Conservation (phyloP, 92 coral and sea anemone genomes). For the Phenganax marumi region DNA sequence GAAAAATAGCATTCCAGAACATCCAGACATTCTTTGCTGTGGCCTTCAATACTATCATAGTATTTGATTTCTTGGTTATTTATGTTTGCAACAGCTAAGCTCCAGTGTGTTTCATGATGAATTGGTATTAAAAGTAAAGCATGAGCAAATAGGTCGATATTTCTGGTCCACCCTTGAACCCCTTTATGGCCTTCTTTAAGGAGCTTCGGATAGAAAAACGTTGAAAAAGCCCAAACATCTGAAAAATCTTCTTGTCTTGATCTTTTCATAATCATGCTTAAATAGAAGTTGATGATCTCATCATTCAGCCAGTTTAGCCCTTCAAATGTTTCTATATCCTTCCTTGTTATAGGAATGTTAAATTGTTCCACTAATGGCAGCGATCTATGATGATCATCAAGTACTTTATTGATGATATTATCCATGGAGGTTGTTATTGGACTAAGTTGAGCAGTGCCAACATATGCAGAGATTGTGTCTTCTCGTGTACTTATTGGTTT, state of each 20-base stretch:
- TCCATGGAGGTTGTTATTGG: slow-evolving; percentile 21
- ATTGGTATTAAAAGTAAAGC: slow-evolving; percentile 16
- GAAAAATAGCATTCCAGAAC: slow-evolving; percentile 1
- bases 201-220: slow-evolving; percentile 24
- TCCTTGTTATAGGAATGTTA: slow-evolving; percentile 11
- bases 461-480: slow-evolving; percentile 20
- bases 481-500: slow-evolving; percentile 1
- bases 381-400: slow-evolving; percentile 19
- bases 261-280: slow-evolving; percentile 20
- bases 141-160: slow-evolving; percentile 24
- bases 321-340: slow-evolving; percentile 25
- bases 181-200: slow-evolving; percentile 18
- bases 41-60: slow-evolving; percentile 15
- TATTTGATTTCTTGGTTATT: slow-evolving; percentile 17
- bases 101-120: not conserved
- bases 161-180: slow-evolving; percentile 22
- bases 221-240: slow-evolving; percentile 19
- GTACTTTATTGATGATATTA: not conserved
- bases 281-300: slow-evolving; percentile 23
- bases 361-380: slow-evolving; percentile 18
- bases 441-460: not conserved
- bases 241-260: slow-evolving; percentile 14
- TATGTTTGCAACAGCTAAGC: slow-evolving; percentile 2
- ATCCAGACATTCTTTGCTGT: slow-evolving; percentile 9
- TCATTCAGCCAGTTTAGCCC: slow-evolving; percentile 18